These are phyloP conservation scores for Grammomys surdaster DNA, from an alignment of 2,113 vertebrate species.

Conservation along the genomic window DNA sequence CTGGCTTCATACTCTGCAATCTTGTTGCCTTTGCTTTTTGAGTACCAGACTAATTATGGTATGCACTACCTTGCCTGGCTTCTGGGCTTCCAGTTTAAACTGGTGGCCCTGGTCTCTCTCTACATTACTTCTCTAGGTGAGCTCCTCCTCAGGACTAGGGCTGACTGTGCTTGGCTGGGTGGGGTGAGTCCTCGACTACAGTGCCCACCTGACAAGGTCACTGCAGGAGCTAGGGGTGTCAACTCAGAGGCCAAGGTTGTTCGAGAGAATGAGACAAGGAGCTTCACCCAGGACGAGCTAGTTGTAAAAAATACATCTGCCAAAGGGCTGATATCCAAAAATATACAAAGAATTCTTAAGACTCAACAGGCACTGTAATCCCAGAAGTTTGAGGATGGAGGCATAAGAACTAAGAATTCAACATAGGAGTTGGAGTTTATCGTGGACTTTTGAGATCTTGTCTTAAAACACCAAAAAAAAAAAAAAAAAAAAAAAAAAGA, in stretches of 20 bases:
- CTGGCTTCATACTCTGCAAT: background rate
- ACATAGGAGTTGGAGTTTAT: too few species aligned
- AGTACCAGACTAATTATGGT: background rate
- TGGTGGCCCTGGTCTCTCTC: background rate
- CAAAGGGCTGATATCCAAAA: background rate
- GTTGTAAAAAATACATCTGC: background rate
- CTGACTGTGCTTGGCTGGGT: background rate
- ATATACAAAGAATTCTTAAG: background rate
- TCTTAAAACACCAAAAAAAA: background rate
- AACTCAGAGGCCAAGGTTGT: background rate
- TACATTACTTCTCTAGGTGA: background rate
- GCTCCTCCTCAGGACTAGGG: background rate
- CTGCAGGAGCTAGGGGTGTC: background rate
- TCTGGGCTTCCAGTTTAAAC: background rate
- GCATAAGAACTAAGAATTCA: background rate
- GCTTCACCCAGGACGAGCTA: background rate
- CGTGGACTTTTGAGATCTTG: background rate
- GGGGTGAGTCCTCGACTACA: background rate
- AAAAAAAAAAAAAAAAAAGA: background rate
- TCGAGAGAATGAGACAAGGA: background rate
- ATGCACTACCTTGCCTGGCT: background rate
- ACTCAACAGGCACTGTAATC: background rate
- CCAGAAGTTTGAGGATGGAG: background rate
- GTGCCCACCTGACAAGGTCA: background rate
- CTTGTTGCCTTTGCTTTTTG: background rate